These are phyloP conservation scores for Choloepus didactylus DNA, from an alignment of 2,797 vertebrate species.

Conservation along the genomic window DNA sequence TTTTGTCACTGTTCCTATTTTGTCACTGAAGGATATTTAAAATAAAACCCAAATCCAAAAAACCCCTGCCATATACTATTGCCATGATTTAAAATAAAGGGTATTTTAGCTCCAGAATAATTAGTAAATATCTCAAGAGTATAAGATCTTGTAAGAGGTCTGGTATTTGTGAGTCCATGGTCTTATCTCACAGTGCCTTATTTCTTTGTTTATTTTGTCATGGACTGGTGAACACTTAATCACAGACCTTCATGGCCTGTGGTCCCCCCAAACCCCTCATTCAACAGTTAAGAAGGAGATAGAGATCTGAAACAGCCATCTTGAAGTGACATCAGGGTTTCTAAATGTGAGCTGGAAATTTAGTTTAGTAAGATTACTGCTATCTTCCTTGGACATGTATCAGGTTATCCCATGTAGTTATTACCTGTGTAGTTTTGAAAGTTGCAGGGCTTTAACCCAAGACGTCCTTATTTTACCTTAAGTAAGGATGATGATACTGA, in stretches of 20 bases:
- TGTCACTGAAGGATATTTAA: background rate
- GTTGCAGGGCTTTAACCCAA: background rate
- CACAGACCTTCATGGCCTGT: background rate
- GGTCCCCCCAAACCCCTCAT: background rate
- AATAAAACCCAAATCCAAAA: background rate
- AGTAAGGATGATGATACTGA: background rate
- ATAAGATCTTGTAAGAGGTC: background rate
- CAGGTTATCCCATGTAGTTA: background rate
- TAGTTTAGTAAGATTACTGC: background rate
- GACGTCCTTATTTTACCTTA: background rate
- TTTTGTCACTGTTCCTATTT: background rate
- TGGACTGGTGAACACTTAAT: background rate
- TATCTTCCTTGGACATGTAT: background rate
- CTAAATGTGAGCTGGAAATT: background rate
- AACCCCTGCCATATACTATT: background rate
- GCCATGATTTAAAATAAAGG: constrained; percentile 1
- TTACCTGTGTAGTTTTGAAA: background rate
- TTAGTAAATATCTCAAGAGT: constrained; percentile 1
- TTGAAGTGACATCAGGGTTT: background rate
- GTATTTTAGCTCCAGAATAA: background rate
- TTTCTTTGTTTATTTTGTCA: background rate
- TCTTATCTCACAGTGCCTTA: background rate
- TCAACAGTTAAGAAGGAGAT: background rate
- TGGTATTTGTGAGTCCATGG: background rate
- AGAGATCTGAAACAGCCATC: background rate